phyloP scores from a whole-genome alignment of 2,113 vertebrate genomes.

The Picathartes gymnocephalus region DNA sequence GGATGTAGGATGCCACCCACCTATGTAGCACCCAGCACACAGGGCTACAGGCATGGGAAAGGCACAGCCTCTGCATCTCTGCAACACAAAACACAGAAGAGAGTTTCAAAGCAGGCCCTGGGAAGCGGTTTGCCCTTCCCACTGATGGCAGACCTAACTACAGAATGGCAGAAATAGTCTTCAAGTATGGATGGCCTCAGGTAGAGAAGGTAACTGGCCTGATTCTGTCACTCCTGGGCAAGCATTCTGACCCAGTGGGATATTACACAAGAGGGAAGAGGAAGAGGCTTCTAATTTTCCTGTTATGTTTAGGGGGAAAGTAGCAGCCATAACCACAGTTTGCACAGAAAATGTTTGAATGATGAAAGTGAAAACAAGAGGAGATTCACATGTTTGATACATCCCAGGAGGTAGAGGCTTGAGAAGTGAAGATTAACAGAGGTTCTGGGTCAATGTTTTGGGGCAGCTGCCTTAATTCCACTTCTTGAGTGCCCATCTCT shows the following conservation, averaged over 20 bases:
- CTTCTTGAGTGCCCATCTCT: neutral
- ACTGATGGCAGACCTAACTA: neutral
- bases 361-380: neutral
- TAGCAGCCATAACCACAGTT: neutral
- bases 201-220: neutral
- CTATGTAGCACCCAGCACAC: accelerated
- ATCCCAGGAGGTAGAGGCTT: neutral
- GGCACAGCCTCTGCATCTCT: neutral
- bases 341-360: neutral
- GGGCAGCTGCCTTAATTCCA: neutral
- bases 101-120: neutral
- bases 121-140: neutral
- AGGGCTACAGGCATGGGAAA: accelerated
- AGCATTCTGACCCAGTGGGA: neutral
- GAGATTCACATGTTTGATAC: accelerated
- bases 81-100: neutral
- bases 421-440: neutral
- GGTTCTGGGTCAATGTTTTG: neutral
- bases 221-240: neutral
- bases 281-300: neutral
- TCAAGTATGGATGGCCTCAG: neutral
- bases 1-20: accelerated
- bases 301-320: neutral
- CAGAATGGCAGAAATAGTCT: neutral
- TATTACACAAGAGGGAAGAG: neutral